phyloP scores from a whole-genome alignment of 2,797 vertebrate species.

The Saxicola maurus region DNA sequence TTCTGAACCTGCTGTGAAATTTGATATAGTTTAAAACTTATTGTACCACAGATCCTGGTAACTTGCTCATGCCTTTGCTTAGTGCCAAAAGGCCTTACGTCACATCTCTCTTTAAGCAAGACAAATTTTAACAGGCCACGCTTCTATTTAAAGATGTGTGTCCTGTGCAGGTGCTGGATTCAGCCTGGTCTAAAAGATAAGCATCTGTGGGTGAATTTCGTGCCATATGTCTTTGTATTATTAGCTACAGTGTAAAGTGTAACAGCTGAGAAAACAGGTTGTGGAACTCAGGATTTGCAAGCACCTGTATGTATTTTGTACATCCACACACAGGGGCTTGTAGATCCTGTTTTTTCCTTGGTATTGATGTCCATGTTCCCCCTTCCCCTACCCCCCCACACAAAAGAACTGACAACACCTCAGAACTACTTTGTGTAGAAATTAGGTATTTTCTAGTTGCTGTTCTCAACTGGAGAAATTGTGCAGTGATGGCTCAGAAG shows the following conservation, averaged over 20 bases:
- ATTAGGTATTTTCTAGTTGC: neutral
- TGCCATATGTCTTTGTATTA: slow-evolving; percentile 66
- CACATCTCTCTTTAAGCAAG: slow-evolving; percentile 36
- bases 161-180: slow-evolving; percentile 24
- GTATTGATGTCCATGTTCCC: neutral
- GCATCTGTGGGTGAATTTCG: slow-evolving; percentile 35
- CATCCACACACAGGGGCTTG: accelerated
- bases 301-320: neutral
- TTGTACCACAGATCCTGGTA: neutral
- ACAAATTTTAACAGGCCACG: neutral
- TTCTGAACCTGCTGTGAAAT: neutral
- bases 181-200: neutral
- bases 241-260: neutral
- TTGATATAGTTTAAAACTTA: neutral
- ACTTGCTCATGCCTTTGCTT: slow-evolving; percentile 51
- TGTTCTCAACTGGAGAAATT: neutral
- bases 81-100: slow-evolving; percentile 75
- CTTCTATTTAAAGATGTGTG: neutral
- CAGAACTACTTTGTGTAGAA: neutral
- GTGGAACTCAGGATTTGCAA: neutral
- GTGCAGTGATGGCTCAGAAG: neutral
- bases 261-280: neutral
- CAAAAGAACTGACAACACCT: slow-evolving; percentile 6
- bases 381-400: neutral
- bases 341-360: accelerated